These are phyloP conservation scores for Platygyra sinensis DNA, from an alignment of 64 coral and sea anemone species.

Conservation along the genomic window DNA sequence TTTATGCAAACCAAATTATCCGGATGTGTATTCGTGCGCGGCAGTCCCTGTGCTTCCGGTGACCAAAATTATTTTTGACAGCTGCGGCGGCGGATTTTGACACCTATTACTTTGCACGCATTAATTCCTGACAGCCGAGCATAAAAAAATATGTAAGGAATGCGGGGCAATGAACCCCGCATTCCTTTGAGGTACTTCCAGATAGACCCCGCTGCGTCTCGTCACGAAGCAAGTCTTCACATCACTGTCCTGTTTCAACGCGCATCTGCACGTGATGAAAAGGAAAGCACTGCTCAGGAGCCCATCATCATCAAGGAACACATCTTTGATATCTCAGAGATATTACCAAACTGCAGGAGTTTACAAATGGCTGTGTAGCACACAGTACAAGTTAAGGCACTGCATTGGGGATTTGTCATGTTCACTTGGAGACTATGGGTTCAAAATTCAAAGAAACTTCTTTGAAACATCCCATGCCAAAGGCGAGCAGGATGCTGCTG, in stretches of 20 bases:
- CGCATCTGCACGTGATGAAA: conserved; percentile 36
- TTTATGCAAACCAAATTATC: too few species aligned
- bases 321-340: conserved; percentile 25
- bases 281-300: conserved; percentile 37
- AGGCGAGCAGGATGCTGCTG: conserved; percentile 34
- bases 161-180: too few species aligned
- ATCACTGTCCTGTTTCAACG: conserved; percentile 55
- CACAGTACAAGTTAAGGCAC: conserved; percentile 51
- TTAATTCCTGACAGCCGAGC: too few species aligned
- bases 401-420: conserved; percentile 62
- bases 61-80: too few species aligned
- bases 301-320: conserved; percentile 57
- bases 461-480: conserved; percentile 55
- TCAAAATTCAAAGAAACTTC: conserved; percentile 35
- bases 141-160: too few species aligned
- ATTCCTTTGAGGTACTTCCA: too few species aligned
- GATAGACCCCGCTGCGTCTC: too few species aligned
- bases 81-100: too few species aligned
- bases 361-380: conserved; percentile 49
- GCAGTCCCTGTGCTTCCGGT: too few species aligned
- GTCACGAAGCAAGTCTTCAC: conserved; percentile 60
- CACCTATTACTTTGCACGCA: too few species aligned
- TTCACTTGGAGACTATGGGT: conserved; percentile 41
- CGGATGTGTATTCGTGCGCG: too few species aligned
- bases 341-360: conserved; percentile 19